Conservation (phyloP, 2,113 vertebrate genomes). For the Plecturocebus donacophilus region DNA sequence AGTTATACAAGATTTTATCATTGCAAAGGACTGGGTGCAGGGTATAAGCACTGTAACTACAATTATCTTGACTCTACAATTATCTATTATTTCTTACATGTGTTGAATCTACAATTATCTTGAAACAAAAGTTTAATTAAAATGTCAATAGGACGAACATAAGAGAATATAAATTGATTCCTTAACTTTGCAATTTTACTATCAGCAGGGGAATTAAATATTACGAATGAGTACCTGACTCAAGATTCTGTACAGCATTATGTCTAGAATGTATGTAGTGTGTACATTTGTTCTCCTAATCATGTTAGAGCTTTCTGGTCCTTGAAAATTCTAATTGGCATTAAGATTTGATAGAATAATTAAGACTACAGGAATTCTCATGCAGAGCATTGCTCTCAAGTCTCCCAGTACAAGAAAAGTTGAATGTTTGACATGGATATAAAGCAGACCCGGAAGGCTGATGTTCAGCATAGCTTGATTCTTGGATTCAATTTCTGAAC, state of each 20-base stretch:
- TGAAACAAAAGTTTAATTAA: not conserved
- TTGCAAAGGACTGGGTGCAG: not conserved
- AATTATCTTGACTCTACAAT: not conserved
- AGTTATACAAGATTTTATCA: not conserved
- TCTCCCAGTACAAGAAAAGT: constrained; percentile 65
- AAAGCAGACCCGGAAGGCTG: constrained; percentile 73
- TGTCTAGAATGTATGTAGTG: not conserved
- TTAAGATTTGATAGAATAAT: constrained; percentile 66
- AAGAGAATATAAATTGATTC: too few relatives aligned
- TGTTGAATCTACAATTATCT: not conserved
- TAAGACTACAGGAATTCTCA: constrained; percentile 52
- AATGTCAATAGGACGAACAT: not conserved
- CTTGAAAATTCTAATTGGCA: constrained; percentile 18
- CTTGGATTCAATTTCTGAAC: constrained; percentile 79
- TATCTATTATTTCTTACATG: not conserved
- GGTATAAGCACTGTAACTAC: not conserved
- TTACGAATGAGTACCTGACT: not conserved
- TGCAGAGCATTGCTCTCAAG: constrained; percentile 54
- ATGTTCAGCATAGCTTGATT: constrained; percentile 69
- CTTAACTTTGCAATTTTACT: not conserved
- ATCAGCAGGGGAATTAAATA: not conserved
- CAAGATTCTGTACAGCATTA: not conserved
- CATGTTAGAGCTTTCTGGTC: not conserved
- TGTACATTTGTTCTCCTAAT: constrained; percentile 8
- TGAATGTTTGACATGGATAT: constrained; percentile 74